Evolutionary conservation across 2,888 invertebrate genomes (phyloP).

Genomic region (Pasiphila rectangulata): DNA sequence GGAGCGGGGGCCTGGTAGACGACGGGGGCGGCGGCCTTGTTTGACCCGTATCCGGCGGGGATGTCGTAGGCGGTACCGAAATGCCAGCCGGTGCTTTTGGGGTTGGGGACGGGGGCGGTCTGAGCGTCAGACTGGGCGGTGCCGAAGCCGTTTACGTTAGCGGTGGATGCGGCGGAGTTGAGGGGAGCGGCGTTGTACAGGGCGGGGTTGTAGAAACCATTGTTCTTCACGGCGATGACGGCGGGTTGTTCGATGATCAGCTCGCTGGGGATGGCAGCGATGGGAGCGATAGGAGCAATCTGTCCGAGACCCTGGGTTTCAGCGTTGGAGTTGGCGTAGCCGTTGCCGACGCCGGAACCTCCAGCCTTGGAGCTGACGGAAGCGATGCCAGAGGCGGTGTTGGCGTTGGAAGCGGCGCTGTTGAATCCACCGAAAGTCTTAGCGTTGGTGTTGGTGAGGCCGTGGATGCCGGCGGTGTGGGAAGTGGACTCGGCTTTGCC

Average conservation of each 20-base stretch:
- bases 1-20: constrained; percentile 19
- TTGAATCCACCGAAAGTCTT: constrained; percentile 50
- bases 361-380: constrained; percentile 10
- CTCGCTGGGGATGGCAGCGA: constrained; percentile 29
- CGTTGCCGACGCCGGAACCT: constrained; percentile 48
- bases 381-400: constrained; percentile 43
- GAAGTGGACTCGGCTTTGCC: constrained; percentile 58
- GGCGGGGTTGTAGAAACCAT: constrained; percentile 44
- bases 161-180: constrained; percentile 54
- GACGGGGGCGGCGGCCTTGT: constrained; percentile 11
- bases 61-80: constrained; percentile 61
- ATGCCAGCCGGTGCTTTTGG: constrained; percentile 59
- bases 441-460: constrained; percentile 55
- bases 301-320: constrained; percentile 39
- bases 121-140: constrained; percentile 48
- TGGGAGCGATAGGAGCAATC: constrained; percentile 27
- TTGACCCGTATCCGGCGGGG: constrained; percentile 40
- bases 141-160: constrained; percentile 51
- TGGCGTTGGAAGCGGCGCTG: constrained; percentile 57
- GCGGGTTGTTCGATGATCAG: constrained; percentile 29
- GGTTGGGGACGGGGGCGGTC: constrained; percentile 20
- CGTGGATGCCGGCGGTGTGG: constrained; percentile 49
- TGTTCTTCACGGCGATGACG: constrained; percentile 48
- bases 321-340: constrained; percentile 50
- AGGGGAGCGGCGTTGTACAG: too few species aligned